A percentile compares a stretch with the other conserved stretches of the same genome.
Evolutionary conservation across 2,888 invertebrate species (phyloP).

Genomic region (Baccha elongata): DNA sequence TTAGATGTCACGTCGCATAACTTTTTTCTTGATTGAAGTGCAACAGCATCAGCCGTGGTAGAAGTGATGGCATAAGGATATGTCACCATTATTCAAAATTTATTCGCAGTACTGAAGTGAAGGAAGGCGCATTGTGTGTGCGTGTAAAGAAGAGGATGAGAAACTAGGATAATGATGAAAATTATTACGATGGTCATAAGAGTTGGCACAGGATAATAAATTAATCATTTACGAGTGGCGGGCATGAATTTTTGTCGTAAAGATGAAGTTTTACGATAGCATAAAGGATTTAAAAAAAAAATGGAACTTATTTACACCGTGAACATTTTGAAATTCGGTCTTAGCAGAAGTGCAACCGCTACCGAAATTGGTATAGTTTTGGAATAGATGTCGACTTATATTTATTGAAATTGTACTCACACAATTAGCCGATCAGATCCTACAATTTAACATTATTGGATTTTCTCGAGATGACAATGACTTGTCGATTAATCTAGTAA

Average conservation of each 20-base stretch:
- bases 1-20: slow-evolving; percentile 54
- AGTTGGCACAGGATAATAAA: slow-evolving; percentile 61
- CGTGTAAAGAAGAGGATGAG: neutral
- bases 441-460: too few relatives aligned
- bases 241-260: slow-evolving; percentile 6
- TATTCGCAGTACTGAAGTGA: slow-evolving; percentile 50
- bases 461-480: too few relatives aligned
- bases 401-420: too few relatives aligned
- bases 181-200: slow-evolving; percentile 50
- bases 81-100: slow-evolving; percentile 59
- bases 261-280: neutral
- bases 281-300: too few relatives aligned
- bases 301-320: too few relatives aligned
- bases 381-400: too few relatives aligned
- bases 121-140: neutral
- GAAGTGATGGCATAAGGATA: slow-evolving; percentile 21
- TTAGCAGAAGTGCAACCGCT: too few relatives aligned
- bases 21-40: slow-evolving; percentile 59
- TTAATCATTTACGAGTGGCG: slow-evolving; percentile 41
- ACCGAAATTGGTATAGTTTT: too few relatives aligned
- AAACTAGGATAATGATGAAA: slow-evolving; percentile 59
- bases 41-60: slow-evolving; percentile 37
- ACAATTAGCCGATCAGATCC: too few relatives aligned
- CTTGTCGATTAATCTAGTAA: too few relatives aligned
- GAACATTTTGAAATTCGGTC: too few relatives aligned